These are phyloP conservation scores for Pseudorhiza aurosa DNA, from an alignment of 30 jellyfish, hydroid and myxozoan genomes.

Conservation along the genomic window DNA sequence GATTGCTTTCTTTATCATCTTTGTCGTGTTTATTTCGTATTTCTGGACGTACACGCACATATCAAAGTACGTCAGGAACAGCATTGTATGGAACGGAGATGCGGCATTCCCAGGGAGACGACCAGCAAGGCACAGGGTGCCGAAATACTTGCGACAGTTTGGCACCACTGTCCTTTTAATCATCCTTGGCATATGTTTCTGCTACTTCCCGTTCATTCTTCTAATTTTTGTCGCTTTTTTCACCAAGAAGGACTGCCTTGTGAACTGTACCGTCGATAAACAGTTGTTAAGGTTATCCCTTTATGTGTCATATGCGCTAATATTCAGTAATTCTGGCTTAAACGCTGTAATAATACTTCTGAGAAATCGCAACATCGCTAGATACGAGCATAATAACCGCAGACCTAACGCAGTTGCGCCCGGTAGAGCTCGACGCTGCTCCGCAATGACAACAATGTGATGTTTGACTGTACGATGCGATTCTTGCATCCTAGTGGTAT, in stretches of 20 bases:
- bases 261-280: constrained; percentile 7
- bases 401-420: constrained; percentile 10
- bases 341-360: constrained; percentile 26
- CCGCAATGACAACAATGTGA: not conserved
- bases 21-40: constrained; percentile 28
- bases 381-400: constrained; percentile 9
- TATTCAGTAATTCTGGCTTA: constrained; percentile 46
- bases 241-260: not conserved
- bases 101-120: not conserved
- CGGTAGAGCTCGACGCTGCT: not conserved
- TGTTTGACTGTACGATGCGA: not conserved
- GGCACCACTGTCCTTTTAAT: constrained; percentile 26
- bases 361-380: constrained; percentile 26
- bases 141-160: constrained; percentile 28
- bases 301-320: constrained; percentile 14
- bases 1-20: not conserved
- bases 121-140: constrained; percentile 10
- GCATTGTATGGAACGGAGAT: constrained; percentile 39
- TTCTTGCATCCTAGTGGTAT: too few relatives aligned
- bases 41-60: constrained; percentile 31
- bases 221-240: constrained; percentile 7
- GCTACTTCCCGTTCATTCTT: constrained; percentile 37
- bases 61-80: constrained; percentile 23
- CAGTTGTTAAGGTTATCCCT: constrained; percentile 13
- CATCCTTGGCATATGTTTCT: constrained; percentile 26